Evolutionary conservation across 2,113 vertebrate species (phyloP).

Genomic region (Xiphias gladius): DNA sequence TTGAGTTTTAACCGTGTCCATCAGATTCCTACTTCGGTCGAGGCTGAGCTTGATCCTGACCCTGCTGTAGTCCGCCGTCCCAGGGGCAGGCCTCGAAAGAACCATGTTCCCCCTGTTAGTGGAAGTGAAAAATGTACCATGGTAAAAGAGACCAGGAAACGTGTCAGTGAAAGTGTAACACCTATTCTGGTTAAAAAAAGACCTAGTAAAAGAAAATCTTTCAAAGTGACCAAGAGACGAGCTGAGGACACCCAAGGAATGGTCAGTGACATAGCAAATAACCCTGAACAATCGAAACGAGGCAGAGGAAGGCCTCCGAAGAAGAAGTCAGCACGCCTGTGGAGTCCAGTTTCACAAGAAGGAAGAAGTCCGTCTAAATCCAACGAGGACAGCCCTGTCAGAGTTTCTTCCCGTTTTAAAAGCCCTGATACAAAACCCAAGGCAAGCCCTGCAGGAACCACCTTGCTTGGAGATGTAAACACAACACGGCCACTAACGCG

Average conservation of each 20-base stretch:
- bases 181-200: background rate
- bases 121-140: background rate
- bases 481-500: slow-evolving; percentile 62
- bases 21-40: background rate
- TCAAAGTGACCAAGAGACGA: background rate
- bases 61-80: background rate
- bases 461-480: rapidly evolving
- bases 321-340: rapidly evolving
- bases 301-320: slow-evolving; percentile 65
- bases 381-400: background rate
- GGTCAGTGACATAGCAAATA: too few species aligned
- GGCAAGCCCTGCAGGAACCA: background rate
- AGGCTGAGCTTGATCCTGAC: background rate
- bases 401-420: background rate
- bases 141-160: background rate
- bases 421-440: background rate
- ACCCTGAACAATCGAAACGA: background rate
- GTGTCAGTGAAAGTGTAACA: background rate
- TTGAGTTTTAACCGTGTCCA: slow-evolving; percentile 11
- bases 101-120: rapidly evolving
- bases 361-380: background rate
- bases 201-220: rapidly evolving
- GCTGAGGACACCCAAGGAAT: background rate
- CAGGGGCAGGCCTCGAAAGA: slow-evolving; percentile 57
- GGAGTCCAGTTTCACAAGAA: background rate